Evolutionary conservation across 2,888 invertebrate species (phyloP).

Genomic region (Glyphotaelius pellucidus): DNA sequence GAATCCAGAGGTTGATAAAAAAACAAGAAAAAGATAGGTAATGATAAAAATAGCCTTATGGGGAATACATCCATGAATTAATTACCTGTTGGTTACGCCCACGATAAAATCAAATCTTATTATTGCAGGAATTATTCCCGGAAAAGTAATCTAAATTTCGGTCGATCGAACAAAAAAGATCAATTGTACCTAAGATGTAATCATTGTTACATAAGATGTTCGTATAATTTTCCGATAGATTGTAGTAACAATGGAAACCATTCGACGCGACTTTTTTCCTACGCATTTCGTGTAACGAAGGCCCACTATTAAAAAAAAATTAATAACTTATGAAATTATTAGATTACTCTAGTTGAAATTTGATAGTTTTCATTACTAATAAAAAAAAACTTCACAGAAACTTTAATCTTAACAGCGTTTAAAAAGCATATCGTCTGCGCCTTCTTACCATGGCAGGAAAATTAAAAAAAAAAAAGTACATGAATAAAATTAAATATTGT

Average conservation of each 20-base stretch:
- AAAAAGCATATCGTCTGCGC: no score
- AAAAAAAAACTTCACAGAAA: no score
- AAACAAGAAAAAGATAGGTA: no score
- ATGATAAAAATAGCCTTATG: neutral
- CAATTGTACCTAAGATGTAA: neutral
- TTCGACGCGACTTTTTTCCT: neutral
- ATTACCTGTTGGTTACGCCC: neutral
- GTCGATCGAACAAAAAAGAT: neutral
- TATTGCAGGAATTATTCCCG: neutral
- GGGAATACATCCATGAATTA: neutral
- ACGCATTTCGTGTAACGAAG: no score
- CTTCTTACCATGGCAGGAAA: no score
- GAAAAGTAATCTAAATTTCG: slow-evolving; percentile 8
- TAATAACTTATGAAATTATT: no score
- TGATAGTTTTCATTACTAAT: no score
- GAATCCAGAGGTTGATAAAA: neutral
- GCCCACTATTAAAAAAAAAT: no score
- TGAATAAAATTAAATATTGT: no score
- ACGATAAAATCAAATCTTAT: neutral
- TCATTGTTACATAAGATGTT: neutral
- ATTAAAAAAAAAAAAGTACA: no score
- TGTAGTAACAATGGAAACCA: neutral
- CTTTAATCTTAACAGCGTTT: no score
- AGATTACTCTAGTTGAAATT: no score
- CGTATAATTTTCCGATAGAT: neutral